Percentiles rank a stretch among this genome's conserved stretches.
phyloP scores from a whole-genome alignment of 2,113 vertebrate genomes.

The Trochalopteron elliotii region DNA sequence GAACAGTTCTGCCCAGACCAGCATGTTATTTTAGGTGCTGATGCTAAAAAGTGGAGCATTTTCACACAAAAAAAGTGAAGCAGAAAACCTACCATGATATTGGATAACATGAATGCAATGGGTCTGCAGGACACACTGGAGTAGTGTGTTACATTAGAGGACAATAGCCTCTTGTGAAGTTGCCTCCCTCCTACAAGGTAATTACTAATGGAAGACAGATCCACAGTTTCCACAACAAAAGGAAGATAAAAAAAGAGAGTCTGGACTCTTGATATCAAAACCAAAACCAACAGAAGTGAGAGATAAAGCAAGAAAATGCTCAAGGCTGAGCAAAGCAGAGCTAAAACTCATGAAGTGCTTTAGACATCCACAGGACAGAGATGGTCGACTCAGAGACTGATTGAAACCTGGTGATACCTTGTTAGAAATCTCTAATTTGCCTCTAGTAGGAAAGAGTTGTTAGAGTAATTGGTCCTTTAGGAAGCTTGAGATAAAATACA shows the following conservation, averaged over 20 bases:
- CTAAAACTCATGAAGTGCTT: background rate
- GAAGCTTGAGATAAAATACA: background rate
- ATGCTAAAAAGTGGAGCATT: background rate
- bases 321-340: background rate
- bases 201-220: background rate
- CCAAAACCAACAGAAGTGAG: background rate
- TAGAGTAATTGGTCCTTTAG: background rate
- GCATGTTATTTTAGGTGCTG: background rate
- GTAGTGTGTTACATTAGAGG: background rate
- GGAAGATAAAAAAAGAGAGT: background rate
- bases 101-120: background rate
- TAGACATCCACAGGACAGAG: background rate
- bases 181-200: background rate
- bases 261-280: background rate
- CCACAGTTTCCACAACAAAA: background rate
- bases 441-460: background rate
- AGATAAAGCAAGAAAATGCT: background rate
- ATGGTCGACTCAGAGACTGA: background rate
- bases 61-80: background rate
- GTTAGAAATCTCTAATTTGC: background rate
- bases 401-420: background rate
- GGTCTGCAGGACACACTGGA: background rate
- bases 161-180: background rate
- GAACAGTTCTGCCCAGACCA: background rate
- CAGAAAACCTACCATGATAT: background rate